Evolutionary conservation across 2,113 vertebrate genomes (phyloP), one percentile per base, ranked within the genome.

Genomic region (Merops nubicus): DNA sequence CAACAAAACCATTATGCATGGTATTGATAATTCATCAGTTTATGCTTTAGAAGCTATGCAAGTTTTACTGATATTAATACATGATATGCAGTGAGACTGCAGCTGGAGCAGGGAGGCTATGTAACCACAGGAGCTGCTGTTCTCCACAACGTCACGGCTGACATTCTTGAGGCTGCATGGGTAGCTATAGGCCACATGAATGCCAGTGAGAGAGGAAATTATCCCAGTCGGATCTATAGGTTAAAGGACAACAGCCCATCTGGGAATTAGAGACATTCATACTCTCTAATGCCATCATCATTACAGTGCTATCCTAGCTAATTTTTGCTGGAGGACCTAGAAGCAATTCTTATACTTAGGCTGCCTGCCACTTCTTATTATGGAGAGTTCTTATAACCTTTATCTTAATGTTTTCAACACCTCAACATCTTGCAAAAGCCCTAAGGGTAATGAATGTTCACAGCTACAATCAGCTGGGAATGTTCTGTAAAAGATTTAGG

Each of bases 321-420:
- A 93, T 83, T 95, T 91, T 83, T 94, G 31, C 72, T 85, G 42
- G 23, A 88, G 34, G 45, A 85, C 74, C 45, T 22, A 34, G 59
- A 31, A 74, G 54, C 45, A 88, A 62, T 89, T 87, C 70, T 85
- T 88, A 69, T 31, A 91, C 65, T 81, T 64, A 69, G 57, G 48
- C 70, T 94, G 33, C n/a, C 67, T 96, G 90, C 42, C 82, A 74
- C 38, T 83, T 95, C 53, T 60, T 80, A 31, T 88, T 95, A 77
- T 43, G 56, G 67, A 93, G 42, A 63, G 78, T 70, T 90, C 94
- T 85, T 70, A 53, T 91, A 94, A 95, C 96, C 93, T 95, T 96
- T 96, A 80, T 88, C 76, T 86, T 47, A 94, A 83, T 6, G 6
- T 79, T 93, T 95, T 89, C 59, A 91, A 76, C 85, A 96, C 78